Evolutionary conservation across 2,113 vertebrate genomes (phyloP).

Genomic region (Semnopithecus entellus): DNA sequence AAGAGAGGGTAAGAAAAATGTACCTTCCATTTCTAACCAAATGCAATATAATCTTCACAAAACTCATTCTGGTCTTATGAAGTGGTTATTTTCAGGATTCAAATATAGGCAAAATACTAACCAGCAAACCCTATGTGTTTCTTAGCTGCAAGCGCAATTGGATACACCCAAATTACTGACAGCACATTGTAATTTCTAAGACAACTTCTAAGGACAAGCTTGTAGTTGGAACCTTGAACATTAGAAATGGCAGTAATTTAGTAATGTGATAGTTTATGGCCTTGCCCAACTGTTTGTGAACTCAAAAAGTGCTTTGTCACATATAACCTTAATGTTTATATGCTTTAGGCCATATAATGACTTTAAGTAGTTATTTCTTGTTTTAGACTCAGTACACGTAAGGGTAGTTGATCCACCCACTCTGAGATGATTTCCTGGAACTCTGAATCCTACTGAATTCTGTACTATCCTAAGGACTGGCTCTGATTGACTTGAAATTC

Average conservation of each 20-base stretch:
- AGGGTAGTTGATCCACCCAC: background rate
- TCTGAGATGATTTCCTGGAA: conserved; percentile 1
- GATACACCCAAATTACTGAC: background rate
- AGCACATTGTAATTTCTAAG: background rate
- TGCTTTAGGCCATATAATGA: background rate
- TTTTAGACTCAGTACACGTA: conserved; percentile 22
- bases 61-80: conserved; percentile 40
- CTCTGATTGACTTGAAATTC: background rate
- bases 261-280: conserved; percentile 2
- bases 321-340: conserved; percentile 3
- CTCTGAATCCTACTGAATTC: background rate
- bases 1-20: background rate
- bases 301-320: conserved; percentile 23
- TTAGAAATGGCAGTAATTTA: conserved; percentile 37
- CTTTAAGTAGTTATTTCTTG: conserved; percentile 30
- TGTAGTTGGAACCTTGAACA: background rate
- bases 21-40: conserved; percentile 46
- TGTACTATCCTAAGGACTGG: background rate
- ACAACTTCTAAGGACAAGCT: background rate
- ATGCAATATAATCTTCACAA: conserved; percentile 50
- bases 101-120: conserved; percentile 56
- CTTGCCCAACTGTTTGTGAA: conserved; percentile 14
- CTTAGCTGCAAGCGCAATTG: background rate
- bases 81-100: conserved; percentile 58
- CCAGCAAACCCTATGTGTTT: conserved; percentile 4